A percentile compares a stretch with the other conserved stretches of the same genome.
Evolutionary conservation across 2,797 vertebrate genomes (phyloP).

Genomic region (Euphonia xanthogaster): DNA sequence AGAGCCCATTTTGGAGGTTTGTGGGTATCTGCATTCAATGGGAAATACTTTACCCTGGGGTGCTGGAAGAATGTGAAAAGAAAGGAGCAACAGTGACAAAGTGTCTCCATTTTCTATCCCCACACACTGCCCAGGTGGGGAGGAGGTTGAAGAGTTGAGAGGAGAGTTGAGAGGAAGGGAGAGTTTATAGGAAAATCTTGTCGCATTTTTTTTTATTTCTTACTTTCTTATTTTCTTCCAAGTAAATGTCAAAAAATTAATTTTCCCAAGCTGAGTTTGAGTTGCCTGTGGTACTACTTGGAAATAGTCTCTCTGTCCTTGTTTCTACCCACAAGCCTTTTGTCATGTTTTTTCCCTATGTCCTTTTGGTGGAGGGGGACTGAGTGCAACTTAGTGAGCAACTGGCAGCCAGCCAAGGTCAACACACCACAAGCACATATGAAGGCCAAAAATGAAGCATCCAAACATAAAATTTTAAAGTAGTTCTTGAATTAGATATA

Average conservation of each 20-base stretch:
- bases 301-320: not conserved
- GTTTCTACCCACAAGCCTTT: not conserved
- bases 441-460: not conserved
- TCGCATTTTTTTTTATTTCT: not conserved
- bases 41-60: not conserved
- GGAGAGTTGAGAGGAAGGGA: not conserved
- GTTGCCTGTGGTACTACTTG: not conserved
- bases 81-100: not conserved
- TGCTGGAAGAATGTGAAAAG: not conserved
- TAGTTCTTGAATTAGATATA: not conserved
- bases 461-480: not conserved
- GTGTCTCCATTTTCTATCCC: not conserved
- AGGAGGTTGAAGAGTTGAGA: not conserved
- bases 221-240: not conserved
- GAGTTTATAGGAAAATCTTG: not conserved
- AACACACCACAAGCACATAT: not conserved
- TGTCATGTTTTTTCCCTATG: not conserved
- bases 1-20: not conserved
- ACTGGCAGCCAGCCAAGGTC: not conserved
- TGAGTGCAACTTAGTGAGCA: not conserved
- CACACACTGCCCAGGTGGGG: not conserved
- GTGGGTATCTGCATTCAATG: not conserved
- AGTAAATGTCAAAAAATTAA: not conserved
- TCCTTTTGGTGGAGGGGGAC: not conserved
- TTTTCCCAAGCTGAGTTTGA: not conserved